Conservation (phyloP, 1,140 invertebrate species). For the Drosophila littoralis region DNA sequence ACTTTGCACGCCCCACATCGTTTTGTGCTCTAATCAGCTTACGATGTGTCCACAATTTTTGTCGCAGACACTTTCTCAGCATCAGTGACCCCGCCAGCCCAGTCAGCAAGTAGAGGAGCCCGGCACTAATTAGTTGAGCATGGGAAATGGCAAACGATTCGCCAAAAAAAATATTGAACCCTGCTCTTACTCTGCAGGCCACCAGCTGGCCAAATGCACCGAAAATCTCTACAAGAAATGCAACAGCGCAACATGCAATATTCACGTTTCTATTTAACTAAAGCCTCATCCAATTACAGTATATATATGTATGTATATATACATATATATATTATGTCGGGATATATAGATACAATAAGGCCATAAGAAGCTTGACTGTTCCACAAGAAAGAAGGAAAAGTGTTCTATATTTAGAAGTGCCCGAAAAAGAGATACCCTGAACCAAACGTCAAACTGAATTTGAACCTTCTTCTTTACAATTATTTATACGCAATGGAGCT, state of each 20-base stretch:
- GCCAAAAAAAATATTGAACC: conserved; percentile 30
- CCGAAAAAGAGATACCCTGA: no score
- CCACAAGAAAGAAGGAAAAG: no score
- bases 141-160: conserved; percentile 51
- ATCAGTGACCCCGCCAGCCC: conserved; percentile 7
- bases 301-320: no score
- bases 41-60: conserved; percentile 46
- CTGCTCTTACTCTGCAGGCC: not conserved
- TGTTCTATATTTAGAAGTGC: no score
- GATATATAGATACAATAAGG: not conserved
- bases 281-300: not conserved
- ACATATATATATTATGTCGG: no score
- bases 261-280: not conserved
- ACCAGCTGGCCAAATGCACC: not conserved
- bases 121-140: not conserved
- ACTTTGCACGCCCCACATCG: conserved; percentile 25
- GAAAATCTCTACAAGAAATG: not conserved
- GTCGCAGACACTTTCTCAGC: conserved; percentile 10
- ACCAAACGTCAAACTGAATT: no score
- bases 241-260: not conserved
- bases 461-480: no score
- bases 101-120: not conserved
- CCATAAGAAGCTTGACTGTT: not conserved
- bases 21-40: conserved; percentile 63
- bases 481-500: no score